These are phyloP conservation scores for Drosophila kambysellisi DNA, from an alignment of 2,888 invertebrate genomes.

Conservation along the genomic window DNA sequence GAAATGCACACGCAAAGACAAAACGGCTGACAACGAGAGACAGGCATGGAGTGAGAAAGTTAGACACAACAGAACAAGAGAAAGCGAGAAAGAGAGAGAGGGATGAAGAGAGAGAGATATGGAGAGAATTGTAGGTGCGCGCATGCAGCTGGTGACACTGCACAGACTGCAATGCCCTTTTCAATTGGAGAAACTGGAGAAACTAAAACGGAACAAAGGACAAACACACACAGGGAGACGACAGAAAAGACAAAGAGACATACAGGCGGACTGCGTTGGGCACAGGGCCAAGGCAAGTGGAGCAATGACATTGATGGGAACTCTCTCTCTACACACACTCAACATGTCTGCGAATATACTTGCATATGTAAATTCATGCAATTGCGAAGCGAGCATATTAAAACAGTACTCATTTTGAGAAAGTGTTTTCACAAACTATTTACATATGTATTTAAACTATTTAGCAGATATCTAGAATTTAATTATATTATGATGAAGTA, in stretches of 20 bases:
- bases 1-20: constrained; percentile 62
- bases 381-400: neutral
- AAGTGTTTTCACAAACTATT: constrained; percentile 15
- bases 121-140: constrained; percentile 40
- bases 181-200: constrained; percentile 46
- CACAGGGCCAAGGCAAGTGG: constrained; percentile 77
- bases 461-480: neutral
- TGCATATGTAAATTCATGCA: neutral
- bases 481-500: neutral
- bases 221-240: constrained; percentile 12
- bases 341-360: constrained; percentile 17
- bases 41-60: constrained; percentile 10
- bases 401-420: constrained; percentile 6
- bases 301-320: constrained; percentile 62
- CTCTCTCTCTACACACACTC: neutral
- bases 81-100: neutral
- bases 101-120: neutral
- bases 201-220: constrained; percentile 64
- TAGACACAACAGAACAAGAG: constrained; percentile 8
- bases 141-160: constrained; percentile 71
- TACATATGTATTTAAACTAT: neutral
- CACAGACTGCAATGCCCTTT: constrained; percentile 50
- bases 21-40: constrained; percentile 41
- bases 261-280: constrained; percentile 45
- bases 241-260: neutral